Evolutionary conservation across 2,888 invertebrate species (phyloP).

Genomic region (Gibbula magus): DNA sequence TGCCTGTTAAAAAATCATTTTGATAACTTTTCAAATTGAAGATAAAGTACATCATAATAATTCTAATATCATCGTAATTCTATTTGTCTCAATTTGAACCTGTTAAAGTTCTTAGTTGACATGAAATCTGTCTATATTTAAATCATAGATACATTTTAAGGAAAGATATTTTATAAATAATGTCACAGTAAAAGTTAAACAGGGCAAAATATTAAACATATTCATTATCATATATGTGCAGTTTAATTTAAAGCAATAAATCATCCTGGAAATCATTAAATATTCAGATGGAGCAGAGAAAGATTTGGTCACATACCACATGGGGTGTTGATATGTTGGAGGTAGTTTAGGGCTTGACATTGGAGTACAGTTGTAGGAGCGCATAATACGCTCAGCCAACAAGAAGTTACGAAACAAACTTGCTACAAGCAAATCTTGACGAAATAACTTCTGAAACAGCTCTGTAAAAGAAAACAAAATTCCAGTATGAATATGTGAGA

Average conservation of each 20-base stretch:
- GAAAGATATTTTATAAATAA: background rate
- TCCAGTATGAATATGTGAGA: background rate
- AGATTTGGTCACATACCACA: slow-evolving; percentile 77
- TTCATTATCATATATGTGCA: no score
- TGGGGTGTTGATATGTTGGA: slow-evolving; percentile 84
- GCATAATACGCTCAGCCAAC: slow-evolving; percentile 95
- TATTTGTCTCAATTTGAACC: no score
- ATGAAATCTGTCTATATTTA: no score
- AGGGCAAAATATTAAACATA: background rate
- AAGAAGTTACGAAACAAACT: slow-evolving; percentile 97
- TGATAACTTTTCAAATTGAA: background rate
- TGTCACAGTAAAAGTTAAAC: background rate
- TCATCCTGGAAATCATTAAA: no score
- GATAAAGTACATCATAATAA: no score
- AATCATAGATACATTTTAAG: no score
- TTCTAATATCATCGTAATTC: no score
- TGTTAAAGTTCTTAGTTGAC: no score
- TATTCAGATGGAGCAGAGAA: background rate
- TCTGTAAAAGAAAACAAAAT: slow-evolving; percentile 78
- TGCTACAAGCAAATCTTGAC: slow-evolving; percentile 98
- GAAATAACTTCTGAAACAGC: slow-evolving; percentile 95
- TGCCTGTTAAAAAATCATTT: slow-evolving; percentile 80
- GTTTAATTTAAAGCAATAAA: no score
- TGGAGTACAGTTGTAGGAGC: slow-evolving; percentile 98
- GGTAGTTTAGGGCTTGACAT: slow-evolving; percentile 94